Base-by-base conservation (phyloP, 2,888 invertebrate species). In the Ernsta delagoae region DNA sequence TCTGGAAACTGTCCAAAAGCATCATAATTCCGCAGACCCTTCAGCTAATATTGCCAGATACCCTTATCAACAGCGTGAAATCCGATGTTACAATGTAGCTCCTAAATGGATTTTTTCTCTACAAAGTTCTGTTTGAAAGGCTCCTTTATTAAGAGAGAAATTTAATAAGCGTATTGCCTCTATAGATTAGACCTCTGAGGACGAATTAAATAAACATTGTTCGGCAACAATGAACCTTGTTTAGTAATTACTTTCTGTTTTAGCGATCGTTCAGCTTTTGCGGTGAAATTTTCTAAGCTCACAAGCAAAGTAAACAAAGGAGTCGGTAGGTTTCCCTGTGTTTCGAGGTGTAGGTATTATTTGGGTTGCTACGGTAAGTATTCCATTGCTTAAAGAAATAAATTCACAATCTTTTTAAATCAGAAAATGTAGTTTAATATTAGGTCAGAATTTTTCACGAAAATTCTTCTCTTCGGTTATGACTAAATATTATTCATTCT, bases 151-250 rank as follows among this genome's bases (percentile, higher is more conserved):
- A 41, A 9, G 50, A 53, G 31, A 56, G 48, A 50, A 60, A 60
- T 66, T 66, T 54, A 66, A 66, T 60, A 60, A 54, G 43, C 60
- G 53, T 60, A 60, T 60, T 60, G 66, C 53, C 8, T 12, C 12
- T 53, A 66, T 66, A 54, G 60, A 66, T 60, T 59, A 43, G 41
- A 41, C 12, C 34, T 43, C n/a, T 12, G 12, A 64, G 50, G 60
- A 12, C 50, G 43, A 66, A 61, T 61, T 61, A 61, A 45, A 39
- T 61, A 68, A 68, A 62, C 48, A 61, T 68, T 67, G 60, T 67
- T 56, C 56, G 12, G n/a, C 43, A 56, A 62, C 61, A 68, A 62
- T 56, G 61, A 39, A 56, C 43, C 56, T 68, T 62, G 48, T 62
- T 66, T n/a, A 8, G 36, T 68, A 36, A 62, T 68, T 61, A 68